These are phyloP conservation scores for Pseudococcus viburni DNA, from an alignment of 2,888 invertebrate species.

Conservation along the genomic window DNA sequence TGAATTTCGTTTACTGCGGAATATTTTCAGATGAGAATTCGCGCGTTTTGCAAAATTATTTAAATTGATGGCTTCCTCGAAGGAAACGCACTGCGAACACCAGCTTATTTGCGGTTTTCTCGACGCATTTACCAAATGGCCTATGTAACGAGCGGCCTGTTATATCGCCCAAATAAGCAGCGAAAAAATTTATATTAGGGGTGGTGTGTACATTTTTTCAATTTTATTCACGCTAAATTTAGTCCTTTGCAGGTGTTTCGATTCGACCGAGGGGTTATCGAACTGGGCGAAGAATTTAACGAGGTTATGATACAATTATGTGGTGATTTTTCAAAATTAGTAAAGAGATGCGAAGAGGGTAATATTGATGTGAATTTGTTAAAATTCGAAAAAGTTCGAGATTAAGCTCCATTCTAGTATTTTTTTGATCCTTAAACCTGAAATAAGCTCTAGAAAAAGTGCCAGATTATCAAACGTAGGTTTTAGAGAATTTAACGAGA, in stretches of 20 bases:
- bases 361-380: too few relatives aligned
- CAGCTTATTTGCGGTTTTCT: constrained; percentile 18
- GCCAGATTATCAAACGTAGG: too few relatives aligned
- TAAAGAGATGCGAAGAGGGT: too few relatives aligned
- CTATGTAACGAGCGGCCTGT: constrained; percentile 1
- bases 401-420: too few relatives aligned
- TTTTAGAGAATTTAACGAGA: too few relatives aligned
- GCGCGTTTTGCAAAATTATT: constrained; percentile 34
- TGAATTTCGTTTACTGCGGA: constrained; percentile 27
- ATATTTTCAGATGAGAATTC: constrained; percentile 23
- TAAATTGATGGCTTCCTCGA: constrained; percentile 33
- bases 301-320: not conserved
- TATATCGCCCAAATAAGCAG: not conserved
- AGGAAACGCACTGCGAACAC: not conserved
- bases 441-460: too few relatives aligned
- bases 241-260: not conserved
- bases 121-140: constrained; percentile 28
- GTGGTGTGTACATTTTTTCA: not conserved
- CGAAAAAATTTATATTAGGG: not conserved
- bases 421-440: too few relatives aligned
- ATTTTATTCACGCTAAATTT: not conserved
- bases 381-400: too few relatives aligned
- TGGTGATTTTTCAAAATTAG: too few relatives aligned
- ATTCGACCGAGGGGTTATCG: not conserved
- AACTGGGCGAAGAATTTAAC: not conserved